Evolutionary conservation across 1,140 invertebrate species (phyloP).

Genomic region (Bombus ignitus): DNA sequence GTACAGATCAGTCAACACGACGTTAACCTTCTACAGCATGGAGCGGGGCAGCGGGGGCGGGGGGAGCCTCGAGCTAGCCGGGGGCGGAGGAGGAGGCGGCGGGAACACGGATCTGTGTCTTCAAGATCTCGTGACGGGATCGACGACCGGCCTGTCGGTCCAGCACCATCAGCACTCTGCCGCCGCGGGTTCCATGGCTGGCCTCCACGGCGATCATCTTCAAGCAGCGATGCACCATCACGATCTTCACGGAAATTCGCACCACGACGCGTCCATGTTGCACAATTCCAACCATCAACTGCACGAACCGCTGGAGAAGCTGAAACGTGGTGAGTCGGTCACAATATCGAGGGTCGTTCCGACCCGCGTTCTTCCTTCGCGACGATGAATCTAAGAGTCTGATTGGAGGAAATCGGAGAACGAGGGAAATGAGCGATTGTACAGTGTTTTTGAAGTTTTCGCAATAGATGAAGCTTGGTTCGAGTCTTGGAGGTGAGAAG

Average conservation of each 20-base stretch:
- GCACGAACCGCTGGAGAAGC: slow-evolving; percentile 90
- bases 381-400: too few species aligned
- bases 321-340: slow-evolving; percentile 90
- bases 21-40: slow-evolving; percentile 82
- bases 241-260: slow-evolving; percentile 84
- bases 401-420: not conserved
- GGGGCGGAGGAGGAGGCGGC: slow-evolving; percentile 84
- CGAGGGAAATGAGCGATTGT: not conserved
- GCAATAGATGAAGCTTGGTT: not conserved
- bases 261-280: slow-evolving; percentile 83
- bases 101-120: slow-evolving; percentile 87
- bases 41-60: slow-evolving; percentile 80
- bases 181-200: slow-evolving; percentile 86
- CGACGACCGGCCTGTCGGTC: slow-evolving; percentile 78
- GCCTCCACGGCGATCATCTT: slow-evolving; percentile 81
- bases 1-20: slow-evolving; percentile 77
- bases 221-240: slow-evolving; percentile 84
- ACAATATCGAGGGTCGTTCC: slow-evolving; percentile 55
- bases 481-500: not conserved
- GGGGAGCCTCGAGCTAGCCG: slow-evolving; percentile 82
- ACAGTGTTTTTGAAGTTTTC: fast-evolving
- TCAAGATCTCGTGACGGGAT: slow-evolving; percentile 87
- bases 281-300: slow-evolving; percentile 81
- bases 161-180: slow-evolving; percentile 86
- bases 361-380: not conserved